Conservation (phyloP, 2,113 vertebrate species). For the Cricetomys ansorgei region DNA sequence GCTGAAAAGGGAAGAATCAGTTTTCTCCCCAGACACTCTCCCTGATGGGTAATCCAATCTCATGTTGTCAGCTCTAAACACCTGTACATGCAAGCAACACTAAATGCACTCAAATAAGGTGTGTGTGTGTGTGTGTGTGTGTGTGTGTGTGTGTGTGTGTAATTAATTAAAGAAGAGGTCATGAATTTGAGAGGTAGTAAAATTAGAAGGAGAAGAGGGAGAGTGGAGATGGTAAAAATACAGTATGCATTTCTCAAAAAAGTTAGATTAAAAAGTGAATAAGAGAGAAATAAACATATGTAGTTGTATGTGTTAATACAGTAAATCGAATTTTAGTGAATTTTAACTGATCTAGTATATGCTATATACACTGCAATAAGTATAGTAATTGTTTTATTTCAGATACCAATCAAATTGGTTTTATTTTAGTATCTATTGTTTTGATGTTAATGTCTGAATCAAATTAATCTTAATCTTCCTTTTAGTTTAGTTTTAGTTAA, state of each 20-base stretch:
- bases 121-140: not conserved
- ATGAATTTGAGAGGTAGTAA: not conserved
- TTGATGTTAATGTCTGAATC: not conserved
- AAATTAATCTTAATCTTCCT: not conserved
- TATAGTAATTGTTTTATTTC: not conserved
- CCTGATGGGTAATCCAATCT: not conserved
- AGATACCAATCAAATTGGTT: not conserved
- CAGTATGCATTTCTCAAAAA: not conserved
- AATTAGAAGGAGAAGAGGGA: not conserved
- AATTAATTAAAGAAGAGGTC: not conserved
- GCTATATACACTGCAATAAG: not conserved
- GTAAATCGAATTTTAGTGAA: constrained; percentile 7
- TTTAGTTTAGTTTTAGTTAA: not conserved
- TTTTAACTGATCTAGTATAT: not conserved
- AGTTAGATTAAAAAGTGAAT: not conserved
- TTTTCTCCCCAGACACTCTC: not conserved
- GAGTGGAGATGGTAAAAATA: not conserved
- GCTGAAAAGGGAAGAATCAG: not conserved
- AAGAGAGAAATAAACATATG: not conserved
- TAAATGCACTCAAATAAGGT: not conserved
- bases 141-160: not conserved
- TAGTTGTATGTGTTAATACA: not conserved
- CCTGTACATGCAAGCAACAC: not conserved
- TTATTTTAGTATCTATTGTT: not conserved
- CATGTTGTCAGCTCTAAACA: not conserved